A percentile compares a stretch with the other conserved stretches of the same genome.
Conservation (phyloP, 2,113 vertebrate species). For the Micronycteris hirsuta region DNA sequence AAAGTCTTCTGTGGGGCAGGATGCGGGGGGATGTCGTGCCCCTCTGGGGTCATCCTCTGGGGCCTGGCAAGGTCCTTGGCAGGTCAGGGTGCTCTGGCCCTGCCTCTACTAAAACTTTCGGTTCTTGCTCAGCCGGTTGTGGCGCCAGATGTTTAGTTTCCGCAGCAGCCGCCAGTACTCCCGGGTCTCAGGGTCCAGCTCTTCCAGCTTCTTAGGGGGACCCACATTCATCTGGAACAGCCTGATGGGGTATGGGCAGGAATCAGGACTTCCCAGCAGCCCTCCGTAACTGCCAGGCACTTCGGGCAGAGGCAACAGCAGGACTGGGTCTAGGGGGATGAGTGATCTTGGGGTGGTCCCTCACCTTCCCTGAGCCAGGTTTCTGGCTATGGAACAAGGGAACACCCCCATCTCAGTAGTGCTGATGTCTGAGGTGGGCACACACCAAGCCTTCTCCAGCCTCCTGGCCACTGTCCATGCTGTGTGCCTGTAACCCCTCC, state of each 20-base stretch:
- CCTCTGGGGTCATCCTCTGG: not conserved
- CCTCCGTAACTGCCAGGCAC: not conserved
- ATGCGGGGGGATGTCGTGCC: fast-evolving
- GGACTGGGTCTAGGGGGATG: not conserved
- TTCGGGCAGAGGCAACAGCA: no score
- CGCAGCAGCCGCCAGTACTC: slow-evolving; percentile 89
- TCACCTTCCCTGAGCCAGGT: not conserved
- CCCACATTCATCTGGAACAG: slow-evolving; percentile 90
- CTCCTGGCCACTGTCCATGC: not conserved
- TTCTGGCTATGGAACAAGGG: not conserved
- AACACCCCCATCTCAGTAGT: not conserved
- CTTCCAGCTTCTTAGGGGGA: slow-evolving; percentile 82
- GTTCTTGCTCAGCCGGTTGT: slow-evolving; percentile 86
- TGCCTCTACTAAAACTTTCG: slow-evolving; percentile 80
- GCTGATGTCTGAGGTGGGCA: not conserved
- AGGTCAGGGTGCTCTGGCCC: fast-evolving
- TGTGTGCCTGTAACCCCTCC: not conserved
- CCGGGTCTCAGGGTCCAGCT: slow-evolving; percentile 82
- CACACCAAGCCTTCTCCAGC: not conserved
- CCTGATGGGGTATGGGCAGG: slow-evolving; percentile 70
- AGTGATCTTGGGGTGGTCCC: fast-evolving
- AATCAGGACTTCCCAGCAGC: not conserved
- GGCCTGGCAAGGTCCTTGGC: not conserved
- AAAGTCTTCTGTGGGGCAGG: not conserved
- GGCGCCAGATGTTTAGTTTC: slow-evolving; percentile 89